These are phyloP conservation scores for Pristionchus japonicus DNA, from an alignment of 2,888 invertebrate genomes.

Conservation along the genomic window DNA sequence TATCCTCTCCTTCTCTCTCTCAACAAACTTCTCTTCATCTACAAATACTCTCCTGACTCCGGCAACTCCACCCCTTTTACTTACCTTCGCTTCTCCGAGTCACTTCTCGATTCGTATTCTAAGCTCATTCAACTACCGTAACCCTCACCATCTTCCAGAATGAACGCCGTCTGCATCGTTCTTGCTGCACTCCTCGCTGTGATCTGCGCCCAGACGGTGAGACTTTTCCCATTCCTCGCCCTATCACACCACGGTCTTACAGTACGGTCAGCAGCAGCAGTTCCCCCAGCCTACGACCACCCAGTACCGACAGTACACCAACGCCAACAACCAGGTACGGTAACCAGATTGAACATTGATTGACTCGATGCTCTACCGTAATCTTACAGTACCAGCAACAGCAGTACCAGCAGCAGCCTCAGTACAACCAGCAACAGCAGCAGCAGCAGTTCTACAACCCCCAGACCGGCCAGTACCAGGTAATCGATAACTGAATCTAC, in stretches of 20 bases:
- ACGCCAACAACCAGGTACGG: conserved; percentile 10
- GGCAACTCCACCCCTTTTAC: background rate
- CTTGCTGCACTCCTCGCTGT: background rate
- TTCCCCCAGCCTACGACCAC: too few species aligned
- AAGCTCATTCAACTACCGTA: background rate
- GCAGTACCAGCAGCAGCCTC: conserved; percentile 24
- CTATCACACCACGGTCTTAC: background rate
- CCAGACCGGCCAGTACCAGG: conserved; percentile 26
- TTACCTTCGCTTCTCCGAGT: conserved; percentile 5
- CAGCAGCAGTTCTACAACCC: conserved; percentile 13
- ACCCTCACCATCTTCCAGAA: background rate
- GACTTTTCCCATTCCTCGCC: background rate
- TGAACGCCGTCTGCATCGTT: conserved; percentile 29
- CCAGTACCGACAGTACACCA: conserved; percentile 21
- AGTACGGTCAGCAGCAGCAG: background rate
- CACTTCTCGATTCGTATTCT: background rate
- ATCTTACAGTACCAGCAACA: conserved; percentile 1
- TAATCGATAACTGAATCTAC: background rate
- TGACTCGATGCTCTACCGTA: background rate
- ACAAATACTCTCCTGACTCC: conserved; percentile 26
- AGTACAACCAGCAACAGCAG: conserved; percentile 23
- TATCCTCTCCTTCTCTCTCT: background rate
- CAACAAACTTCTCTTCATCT: conserved; percentile 27
- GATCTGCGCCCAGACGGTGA: conserved; percentile 1
- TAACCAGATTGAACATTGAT: background rate